phyloP scores from a whole-genome alignment of 2,888 invertebrate species.

The Tridacna gigas region DNA sequence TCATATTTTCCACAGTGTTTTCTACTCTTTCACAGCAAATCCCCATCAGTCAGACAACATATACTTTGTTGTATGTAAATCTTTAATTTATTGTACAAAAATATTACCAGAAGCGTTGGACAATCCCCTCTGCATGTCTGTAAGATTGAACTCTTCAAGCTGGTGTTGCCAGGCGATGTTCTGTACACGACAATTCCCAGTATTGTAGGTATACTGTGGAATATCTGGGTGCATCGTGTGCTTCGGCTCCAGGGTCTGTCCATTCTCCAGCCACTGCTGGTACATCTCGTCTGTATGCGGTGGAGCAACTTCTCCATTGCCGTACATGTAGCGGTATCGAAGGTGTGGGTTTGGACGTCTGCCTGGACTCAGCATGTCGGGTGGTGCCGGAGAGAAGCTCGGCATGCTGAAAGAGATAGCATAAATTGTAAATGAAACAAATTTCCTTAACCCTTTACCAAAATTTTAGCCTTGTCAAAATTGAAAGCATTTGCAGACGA shows the following conservation, averaged over 20 bases:
- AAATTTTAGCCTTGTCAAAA: no score
- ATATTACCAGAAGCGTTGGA: conserved; percentile 48
- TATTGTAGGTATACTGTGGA: conserved; percentile 52
- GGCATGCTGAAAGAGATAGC: conserved; percentile 66
- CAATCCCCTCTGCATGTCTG: conserved; percentile 54
- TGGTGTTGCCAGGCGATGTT: conserved; percentile 64
- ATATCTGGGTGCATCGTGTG: conserved; percentile 35
- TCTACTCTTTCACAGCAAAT: not conserved
- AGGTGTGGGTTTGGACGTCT: conserved; percentile 61
- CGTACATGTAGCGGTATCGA: conserved; percentile 70
- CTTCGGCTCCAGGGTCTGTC: conserved; percentile 37
- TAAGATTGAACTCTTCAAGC: conserved; percentile 58
- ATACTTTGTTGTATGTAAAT: no score
- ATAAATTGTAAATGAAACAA: no score
- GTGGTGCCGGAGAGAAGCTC: conserved; percentile 68
- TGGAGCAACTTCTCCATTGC: conserved; percentile 59
- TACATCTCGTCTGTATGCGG: conserved; percentile 66
- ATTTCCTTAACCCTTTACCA: no score
- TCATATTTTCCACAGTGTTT: not conserved
- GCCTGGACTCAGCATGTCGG: conserved; percentile 71
- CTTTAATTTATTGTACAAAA: no score
- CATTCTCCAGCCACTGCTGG: conserved; percentile 65
- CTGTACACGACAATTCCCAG: conserved; percentile 65
- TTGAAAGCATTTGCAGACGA: no score
- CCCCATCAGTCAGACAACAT: no score